Conservation (phyloP, 2,888 invertebrate genomes). For the Syrista parreyssii region DNA sequence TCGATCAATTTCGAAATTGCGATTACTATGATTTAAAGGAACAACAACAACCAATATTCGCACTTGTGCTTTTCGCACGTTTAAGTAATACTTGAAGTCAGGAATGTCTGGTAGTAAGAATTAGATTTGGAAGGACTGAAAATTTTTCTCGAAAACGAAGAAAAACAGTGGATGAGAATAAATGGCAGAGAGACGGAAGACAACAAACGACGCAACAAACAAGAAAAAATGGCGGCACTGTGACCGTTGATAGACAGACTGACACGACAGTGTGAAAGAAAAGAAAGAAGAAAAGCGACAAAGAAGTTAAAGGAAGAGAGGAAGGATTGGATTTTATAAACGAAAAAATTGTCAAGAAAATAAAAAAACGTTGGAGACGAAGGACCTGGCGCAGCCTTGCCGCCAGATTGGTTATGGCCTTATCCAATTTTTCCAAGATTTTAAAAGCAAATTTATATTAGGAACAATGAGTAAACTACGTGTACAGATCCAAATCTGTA, state of each 20-base stretch:
- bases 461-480: conserved; percentile 58
- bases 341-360: conserved; percentile 23
- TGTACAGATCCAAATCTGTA: conserved; percentile 62
- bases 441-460: conserved; percentile 63
- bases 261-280: conserved; percentile 23
- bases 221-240: conserved; percentile 23
- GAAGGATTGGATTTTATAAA: conserved; percentile 18
- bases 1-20: conserved; percentile 36
- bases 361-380: conserved; percentile 41
- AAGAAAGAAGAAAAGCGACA: conserved; percentile 39
- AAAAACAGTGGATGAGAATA: conserved; percentile 24
- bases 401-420: conserved; percentile 66
- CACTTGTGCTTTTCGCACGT: conserved; percentile 47
- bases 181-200: conserved; percentile 14
- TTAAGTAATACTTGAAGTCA: not conserved
- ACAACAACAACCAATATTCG: conserved; percentile 25
- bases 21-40: conserved; percentile 40
- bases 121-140: not conserved
- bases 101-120: not conserved
- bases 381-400: conserved; percentile 59
- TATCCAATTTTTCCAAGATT: conserved; percentile 66
- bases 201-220: conserved; percentile 14
- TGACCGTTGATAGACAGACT: not conserved
- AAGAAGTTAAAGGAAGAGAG: conserved; percentile 9
- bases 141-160: conserved; percentile 50